phyloP scores from a whole-genome alignment of 2,113 vertebrate species.

The Laticauda colubrina region DNA sequence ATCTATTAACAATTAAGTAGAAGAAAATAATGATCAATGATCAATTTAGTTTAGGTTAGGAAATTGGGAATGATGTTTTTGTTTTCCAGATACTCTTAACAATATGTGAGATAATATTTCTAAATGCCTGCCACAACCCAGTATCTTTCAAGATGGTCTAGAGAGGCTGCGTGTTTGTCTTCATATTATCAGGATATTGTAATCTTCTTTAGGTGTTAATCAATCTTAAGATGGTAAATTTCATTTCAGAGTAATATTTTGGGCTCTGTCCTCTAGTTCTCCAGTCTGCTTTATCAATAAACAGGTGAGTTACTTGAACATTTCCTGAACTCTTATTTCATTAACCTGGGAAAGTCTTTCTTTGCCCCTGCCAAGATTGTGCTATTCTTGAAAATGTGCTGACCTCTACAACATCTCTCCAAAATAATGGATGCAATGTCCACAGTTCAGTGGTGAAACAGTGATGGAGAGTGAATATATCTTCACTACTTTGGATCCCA shows the following conservation, averaged over 20 bases:
- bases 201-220: background rate
- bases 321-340: conserved; percentile 45
- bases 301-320: conserved; percentile 4
- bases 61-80: background rate
- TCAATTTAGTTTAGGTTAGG: background rate
- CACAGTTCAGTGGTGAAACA: accelerated
- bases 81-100: background rate
- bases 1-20: background rate
- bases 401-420: conserved; percentile 32
- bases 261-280: background rate
- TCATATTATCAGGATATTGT: background rate
- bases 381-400: conserved; percentile 44
- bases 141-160: background rate
- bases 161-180: conserved; percentile 10
- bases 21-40: background rate
- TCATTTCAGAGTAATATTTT: background rate
- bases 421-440: conserved; percentile 27
- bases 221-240: background rate
- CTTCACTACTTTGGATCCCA: background rate
- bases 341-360: conserved; percentile 51
- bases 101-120: background rate
- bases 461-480: background rate
- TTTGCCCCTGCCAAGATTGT: conserved; percentile 47
- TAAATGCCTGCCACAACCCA: conserved; percentile 29
- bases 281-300: background rate